phyloP scores from a whole-genome alignment of 2,797 vertebrate genomes.

The Lutjanus campechanus region DNA sequence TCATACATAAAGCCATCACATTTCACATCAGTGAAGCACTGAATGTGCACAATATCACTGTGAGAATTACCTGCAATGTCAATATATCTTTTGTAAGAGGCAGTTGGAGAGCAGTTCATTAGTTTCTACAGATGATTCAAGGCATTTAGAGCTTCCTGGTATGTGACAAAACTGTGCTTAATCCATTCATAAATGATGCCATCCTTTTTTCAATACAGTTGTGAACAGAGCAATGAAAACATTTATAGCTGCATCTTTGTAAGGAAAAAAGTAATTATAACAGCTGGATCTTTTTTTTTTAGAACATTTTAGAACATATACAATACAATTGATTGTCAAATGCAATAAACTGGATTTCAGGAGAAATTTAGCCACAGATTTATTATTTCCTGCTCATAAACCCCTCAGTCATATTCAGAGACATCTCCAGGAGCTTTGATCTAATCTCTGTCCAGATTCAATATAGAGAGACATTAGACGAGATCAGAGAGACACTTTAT shows the following conservation, averaged over 20 bases:
- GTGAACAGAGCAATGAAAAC: background rate
- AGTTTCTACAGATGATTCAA: conserved; percentile 5
- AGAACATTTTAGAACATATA: background rate
- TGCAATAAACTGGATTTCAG: conserved; percentile 33
- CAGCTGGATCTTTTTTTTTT: background rate
- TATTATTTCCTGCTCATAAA: conserved; percentile 54
- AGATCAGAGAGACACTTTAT: conserved; percentile 45
- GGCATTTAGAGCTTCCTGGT: background rate
- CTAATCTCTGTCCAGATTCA: conserved; percentile 56
- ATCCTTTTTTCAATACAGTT: background rate
- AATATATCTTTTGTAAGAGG: background rate
- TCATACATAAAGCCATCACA: conserved; percentile 4
- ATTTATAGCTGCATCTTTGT: background rate
- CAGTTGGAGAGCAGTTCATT: background rate
- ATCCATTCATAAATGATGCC: background rate
- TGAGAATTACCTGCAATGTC: background rate
- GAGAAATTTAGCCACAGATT: conserved; percentile 34
- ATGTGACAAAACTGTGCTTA: background rate
- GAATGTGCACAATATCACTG: background rate
- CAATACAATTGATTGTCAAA: conserved; percentile 9
- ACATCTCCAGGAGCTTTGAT: conserved; percentile 44
- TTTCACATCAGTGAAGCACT: background rate
- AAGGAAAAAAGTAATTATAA: background rate
- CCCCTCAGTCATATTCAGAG: conserved; percentile 39
- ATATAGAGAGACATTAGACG: conserved; percentile 38